phyloP scores from a whole-genome alignment of 2,888 invertebrate genomes.

The Ophion obscuratus region DNA sequence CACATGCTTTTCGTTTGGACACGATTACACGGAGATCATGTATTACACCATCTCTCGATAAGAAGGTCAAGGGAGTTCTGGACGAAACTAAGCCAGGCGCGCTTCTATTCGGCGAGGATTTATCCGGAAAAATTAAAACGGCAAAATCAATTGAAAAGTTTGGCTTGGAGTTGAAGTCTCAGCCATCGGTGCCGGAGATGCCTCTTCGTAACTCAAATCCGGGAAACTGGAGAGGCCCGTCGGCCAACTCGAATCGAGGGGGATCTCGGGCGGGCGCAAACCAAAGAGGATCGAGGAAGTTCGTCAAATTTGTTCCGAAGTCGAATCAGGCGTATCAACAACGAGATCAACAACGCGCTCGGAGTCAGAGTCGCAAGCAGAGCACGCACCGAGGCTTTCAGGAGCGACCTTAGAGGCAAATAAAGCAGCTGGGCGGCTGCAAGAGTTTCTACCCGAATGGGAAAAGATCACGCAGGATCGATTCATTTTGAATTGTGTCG shows the following conservation, averaged over 20 bases:
- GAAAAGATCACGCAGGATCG: slow-evolving; percentile 45
- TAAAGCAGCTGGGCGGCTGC: slow-evolving; percentile 60
- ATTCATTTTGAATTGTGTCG: slow-evolving; percentile 62
- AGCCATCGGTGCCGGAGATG: slow-evolving; percentile 28
- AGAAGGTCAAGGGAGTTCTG: slow-evolving; percentile 49
- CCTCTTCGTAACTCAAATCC: slow-evolving; percentile 21
- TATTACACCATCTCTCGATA: slow-evolving; percentile 47
- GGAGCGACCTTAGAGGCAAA: slow-evolving; percentile 53
- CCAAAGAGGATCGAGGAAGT: slow-evolving; percentile 32
- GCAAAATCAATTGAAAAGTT: slow-evolving; percentile 65
- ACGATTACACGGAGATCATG: no score
- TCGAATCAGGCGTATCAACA: slow-evolving; percentile 52
- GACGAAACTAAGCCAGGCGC: slow-evolving; percentile 59
- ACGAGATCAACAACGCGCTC: slow-evolving; percentile 46
- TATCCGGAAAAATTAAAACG: slow-evolving; percentile 53
- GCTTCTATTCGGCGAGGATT: slow-evolving; percentile 59
- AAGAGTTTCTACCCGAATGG: slow-evolving; percentile 25
- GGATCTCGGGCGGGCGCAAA: slow-evolving; percentile 51
- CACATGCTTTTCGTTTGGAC: slow-evolving; percentile 59
- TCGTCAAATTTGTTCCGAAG: slow-evolving; percentile 23
- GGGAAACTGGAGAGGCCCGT: slow-evolving; percentile 62
- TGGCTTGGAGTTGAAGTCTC: slow-evolving; percentile 53
- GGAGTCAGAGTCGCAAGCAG: slow-evolving; percentile 46
- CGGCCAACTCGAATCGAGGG: slow-evolving; percentile 37
- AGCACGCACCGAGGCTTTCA: slow-evolving; percentile 35